Base-by-base conservation (phyloP, 2,888 invertebrate genomes). In the Parasteatoda lunata region DNA sequence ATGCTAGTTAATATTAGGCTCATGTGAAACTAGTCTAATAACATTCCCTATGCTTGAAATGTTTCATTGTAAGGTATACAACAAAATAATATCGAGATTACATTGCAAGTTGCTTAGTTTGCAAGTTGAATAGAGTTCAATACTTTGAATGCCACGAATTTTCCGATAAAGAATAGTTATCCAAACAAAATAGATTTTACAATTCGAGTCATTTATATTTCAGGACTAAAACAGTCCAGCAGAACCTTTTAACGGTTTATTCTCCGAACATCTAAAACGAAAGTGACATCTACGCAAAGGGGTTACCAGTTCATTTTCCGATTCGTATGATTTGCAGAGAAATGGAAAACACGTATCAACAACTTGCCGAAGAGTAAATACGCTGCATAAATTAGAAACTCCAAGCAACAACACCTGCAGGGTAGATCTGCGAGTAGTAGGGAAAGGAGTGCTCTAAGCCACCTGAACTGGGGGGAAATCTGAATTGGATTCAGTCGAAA, bases 401-500 rank as follows among this genome's bases (percentile, higher is more conserved):
- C 59, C 59, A 59, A 59, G 59, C 59, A 59, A 59, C 59, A 59
- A 59, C 59, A 59, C 59, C 59, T 59, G 59, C 59, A 59, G 59
- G 59, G 30, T 30, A 30, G 30, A 30, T 30, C 30, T 30, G 30
- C 30, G 30, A 30, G 30, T 30, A 30, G 30, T 30, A 30, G 30
- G 30, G 30, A 30, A 30, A 30, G 30, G 30, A 9, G 59, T 59
- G 59, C 11, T 30, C 59, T 59, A 13, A 59, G n/a, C 59, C 59
- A 13, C 59, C 11, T 7, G 59, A n/a, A 13, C n/a, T 59, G 59
- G 4, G 59, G n/a, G 59, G 59, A 59, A 59, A 59, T 59, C 59
- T n/a, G 59, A 59, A 59, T 59, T 59, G 59, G 59, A 13, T 59
- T 59, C 59, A 11, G 59, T 5, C 59, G 59, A 11, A 59, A 59